Conservation (phyloP, 2,888 invertebrate species). For the Copidosoma aretas region DNA sequence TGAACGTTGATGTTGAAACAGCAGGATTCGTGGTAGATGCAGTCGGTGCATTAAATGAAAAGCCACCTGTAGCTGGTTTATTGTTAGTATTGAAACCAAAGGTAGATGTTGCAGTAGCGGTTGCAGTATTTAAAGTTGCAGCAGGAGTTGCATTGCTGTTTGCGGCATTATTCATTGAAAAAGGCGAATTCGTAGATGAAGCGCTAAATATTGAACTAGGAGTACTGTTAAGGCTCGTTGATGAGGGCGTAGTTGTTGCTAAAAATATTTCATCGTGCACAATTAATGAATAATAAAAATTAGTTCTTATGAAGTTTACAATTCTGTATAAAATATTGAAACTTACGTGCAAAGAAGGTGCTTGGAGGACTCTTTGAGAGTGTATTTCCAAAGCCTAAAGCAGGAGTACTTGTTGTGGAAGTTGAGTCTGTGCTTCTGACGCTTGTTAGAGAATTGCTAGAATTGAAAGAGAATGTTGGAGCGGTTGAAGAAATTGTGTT, state of each 20-base stretch:
- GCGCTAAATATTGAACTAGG: constrained; percentile 34
- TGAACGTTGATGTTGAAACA: constrained; percentile 29
- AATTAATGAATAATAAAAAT: neutral
- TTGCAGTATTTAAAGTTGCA: neutral
- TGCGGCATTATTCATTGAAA: constrained; percentile 23
- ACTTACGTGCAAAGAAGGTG: constrained; percentile 27
- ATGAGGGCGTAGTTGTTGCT: neutral
- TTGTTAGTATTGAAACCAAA: constrained; percentile 19
- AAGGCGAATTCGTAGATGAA: constrained; percentile 23
- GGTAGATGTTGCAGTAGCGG: neutral
- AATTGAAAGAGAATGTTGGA: neutral
- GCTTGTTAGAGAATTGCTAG: neutral
- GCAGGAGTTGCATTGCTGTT: constrained; percentile 24
- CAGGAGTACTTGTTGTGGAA: neutral
- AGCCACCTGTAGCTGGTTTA: constrained; percentile 8
- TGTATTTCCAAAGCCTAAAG: constrained; percentile 13
- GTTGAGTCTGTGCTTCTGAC: neutral
- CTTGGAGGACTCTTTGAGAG: constrained; percentile 19
- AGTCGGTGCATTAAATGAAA: constrained; percentile 35
- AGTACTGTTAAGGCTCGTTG: neutral
- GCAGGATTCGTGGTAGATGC: constrained; percentile 17
- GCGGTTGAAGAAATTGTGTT: no score
- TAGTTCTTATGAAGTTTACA: neutral
- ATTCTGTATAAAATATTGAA: neutral
- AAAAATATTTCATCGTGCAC: neutral